Percentiles rank a stretch among this genome's conserved stretches.
These are phyloP conservation scores for Rotaria sp. DNA, from an alignment of 2,888 invertebrate genomes.

Conservation along the genomic window DNA sequence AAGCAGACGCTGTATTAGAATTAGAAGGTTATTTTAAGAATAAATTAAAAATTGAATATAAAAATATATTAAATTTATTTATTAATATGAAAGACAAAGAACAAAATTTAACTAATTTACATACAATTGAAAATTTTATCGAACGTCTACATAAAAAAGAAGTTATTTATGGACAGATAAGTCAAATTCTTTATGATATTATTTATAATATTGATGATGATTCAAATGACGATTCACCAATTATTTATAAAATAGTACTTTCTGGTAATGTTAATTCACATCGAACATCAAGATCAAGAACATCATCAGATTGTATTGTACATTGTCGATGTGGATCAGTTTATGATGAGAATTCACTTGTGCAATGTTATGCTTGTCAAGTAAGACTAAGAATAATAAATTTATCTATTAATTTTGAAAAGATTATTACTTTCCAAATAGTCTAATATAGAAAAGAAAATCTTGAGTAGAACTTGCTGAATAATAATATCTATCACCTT, in stretches of 20 bases:
- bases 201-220: neutral
- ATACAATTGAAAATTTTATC: neutral
- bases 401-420: too few relatives aligned
- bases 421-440: too few relatives aligned
- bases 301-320: neutral
- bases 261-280: neutral
- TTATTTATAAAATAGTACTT: neutral
- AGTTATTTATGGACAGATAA: neutral
- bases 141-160: neutral
- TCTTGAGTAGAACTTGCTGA: too few relatives aligned
- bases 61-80: neutral
- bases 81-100: neutral
- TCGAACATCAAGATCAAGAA: neutral
- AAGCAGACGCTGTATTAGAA: neutral
- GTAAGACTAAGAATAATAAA: neutral
- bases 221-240: neutral
- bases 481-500: too few relatives aligned
- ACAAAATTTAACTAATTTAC: neutral
- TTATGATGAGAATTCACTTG: neutral
- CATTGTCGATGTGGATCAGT: slow-evolving; percentile 27
- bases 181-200: neutral
- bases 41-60: neutral
- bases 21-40: neutral
- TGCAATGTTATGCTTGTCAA: slow-evolving; percentile 28
- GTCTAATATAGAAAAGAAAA: too few relatives aligned